Base-by-base conservation (phyloP, 2,797 vertebrate species). In the Dryobates pubescens region DNA sequence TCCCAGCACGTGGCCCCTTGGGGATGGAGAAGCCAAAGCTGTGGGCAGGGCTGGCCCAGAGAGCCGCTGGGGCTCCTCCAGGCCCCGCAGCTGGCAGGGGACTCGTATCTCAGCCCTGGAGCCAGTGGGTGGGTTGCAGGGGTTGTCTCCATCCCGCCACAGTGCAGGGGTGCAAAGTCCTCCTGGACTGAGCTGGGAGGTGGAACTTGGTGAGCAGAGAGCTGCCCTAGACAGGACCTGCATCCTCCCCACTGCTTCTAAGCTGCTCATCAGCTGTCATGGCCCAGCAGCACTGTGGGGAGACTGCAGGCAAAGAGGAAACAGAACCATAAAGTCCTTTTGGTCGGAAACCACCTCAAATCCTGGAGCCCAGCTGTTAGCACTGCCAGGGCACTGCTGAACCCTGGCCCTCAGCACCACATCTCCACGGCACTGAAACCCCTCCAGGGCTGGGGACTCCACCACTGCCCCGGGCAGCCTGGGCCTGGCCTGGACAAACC, bases 131-230 rank as follows among this genome's bases (percentile, higher is more conserved):
- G 69, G 45, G 19, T 23, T 30, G 7, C 45, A 22, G 51, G 49
- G 4, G 7, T 36, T 49, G 6, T 54, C 54, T 77, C n/a, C 17
- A 2, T 53, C 29, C 58, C 4, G 0, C 7, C 1, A 13, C 67
- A 64, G 9, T 1, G 9, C 7, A 32, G 53, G 32, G 58, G 38
- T 53, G 13, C 0, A 1, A 51, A 47, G 69, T 70, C 9, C 13
- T 76, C 15, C 43, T 67, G 19, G 34, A 20, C 58, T 64, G 32
- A 71, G 22, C 41, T 72, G 41, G 41, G 61, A 58, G 38, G 14
- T 0, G 5, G 43, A 67, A 18, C 49, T 82, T 59, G 5, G 15
- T 16, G 49, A 15, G 12, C 36, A 72, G 57, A 30, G 45, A 88
- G 13, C 63, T 86, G 77, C 53, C 47, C 36, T 89, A 59, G 3